A percentile compares a stretch with the other conserved stretches of the same genome.
Evolutionary conservation across 2,113 vertebrate species (phyloP).

Genomic region (Otus sunia): DNA sequence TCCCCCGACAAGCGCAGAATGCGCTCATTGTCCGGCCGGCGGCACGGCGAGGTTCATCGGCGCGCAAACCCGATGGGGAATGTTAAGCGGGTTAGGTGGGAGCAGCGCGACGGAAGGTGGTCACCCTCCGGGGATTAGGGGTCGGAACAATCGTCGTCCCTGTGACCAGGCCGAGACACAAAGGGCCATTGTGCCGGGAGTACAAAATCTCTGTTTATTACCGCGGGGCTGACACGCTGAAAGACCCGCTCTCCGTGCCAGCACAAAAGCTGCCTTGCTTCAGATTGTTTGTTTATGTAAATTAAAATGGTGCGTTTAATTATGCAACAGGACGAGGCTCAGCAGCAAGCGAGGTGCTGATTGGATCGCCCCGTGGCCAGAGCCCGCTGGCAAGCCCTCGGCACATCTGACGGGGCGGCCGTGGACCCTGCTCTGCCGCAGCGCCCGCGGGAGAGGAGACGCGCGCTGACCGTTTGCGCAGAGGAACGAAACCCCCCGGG

Average conservation of each 20-base stretch:
- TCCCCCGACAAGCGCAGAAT: neutral
- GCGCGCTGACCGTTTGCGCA: neutral
- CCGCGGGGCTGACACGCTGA: constrained; percentile 69
- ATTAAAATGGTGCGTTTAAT: constrained; percentile 71
- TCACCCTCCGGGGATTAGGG: constrained; percentile 85
- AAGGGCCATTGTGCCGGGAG: constrained; percentile 81
- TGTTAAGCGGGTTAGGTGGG: constrained; percentile 83
- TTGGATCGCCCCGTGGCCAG: constrained; percentile 14
- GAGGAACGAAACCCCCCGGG: neutral
- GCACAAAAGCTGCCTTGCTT: constrained; percentile 75
- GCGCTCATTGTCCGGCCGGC: neutral
- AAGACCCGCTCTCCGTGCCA: constrained; percentile 69
- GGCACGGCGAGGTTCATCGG: constrained; percentile 30
- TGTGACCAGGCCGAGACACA: constrained; percentile 80
- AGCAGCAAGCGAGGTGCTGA: constrained; percentile 17
- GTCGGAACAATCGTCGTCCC: constrained; percentile 78
- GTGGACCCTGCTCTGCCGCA: neutral
- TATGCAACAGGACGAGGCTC: constrained; percentile 55
- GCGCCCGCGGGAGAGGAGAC: neutral
- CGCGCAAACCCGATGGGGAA: constrained; percentile 71
- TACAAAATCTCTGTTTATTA: constrained; percentile 83
- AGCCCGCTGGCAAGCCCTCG: neutral
- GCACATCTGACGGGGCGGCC: constrained; percentile 34
- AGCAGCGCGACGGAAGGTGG: constrained; percentile 70
- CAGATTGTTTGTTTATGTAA: constrained; percentile 77